phyloP scores from a whole-genome alignment of 35 echinoderm and acorn worm species.

The Acanthaster planci region DNA sequence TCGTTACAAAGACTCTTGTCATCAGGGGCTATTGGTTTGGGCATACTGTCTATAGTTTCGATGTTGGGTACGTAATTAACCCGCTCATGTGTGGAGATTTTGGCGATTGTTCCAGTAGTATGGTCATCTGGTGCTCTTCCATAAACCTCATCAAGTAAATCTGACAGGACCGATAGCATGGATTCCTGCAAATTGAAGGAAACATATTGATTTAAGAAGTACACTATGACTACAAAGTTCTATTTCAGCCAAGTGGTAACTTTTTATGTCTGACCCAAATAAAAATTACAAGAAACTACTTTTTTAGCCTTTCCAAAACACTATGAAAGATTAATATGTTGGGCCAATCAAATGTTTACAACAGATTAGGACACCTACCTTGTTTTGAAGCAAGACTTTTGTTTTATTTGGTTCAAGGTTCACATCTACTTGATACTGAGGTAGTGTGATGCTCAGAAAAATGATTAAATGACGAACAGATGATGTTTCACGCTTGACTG shows the following conservation, averaged over 20 bases:
- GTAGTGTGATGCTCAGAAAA: constrained; percentile 60
- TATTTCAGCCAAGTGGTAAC: too few species aligned
- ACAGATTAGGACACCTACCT: constrained; percentile 57
- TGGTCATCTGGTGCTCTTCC: not conserved
- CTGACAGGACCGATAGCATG: constrained; percentile 38
- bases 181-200: constrained; percentile 49
- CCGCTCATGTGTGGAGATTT: not conserved
- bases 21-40: not conserved
- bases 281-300: not conserved
- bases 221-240: too few species aligned
- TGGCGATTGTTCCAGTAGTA: not conserved
- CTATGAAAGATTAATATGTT: too few species aligned
- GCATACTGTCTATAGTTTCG: not conserved
- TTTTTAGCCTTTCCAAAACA: too few species aligned
- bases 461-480: constrained; percentile 53
- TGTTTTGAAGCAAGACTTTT: constrained; percentile 88
- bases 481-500: constrained; percentile 16
- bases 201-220: not conserved
- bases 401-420: constrained; percentile 97
- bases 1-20: not conserved
- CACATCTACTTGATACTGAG: constrained; percentile 77
- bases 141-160: constrained; percentile 56
- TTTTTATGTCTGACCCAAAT: too few species aligned
- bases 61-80: not conserved
- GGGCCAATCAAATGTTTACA: too few species aligned